Conservation (phyloP, 1,140 invertebrate genomes). For the Heliconius congener region DNA sequence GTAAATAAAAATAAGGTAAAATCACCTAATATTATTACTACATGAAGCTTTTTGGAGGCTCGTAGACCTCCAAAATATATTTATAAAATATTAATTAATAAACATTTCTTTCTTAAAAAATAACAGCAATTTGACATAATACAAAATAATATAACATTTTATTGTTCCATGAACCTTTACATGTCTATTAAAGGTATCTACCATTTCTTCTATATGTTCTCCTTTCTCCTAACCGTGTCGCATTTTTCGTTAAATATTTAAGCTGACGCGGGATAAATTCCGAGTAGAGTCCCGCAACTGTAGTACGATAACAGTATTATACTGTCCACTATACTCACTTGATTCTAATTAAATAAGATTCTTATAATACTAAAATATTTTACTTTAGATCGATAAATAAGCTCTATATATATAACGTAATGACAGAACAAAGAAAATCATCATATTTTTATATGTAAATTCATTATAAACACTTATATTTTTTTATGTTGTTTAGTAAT, state of each 20-base stretch:
- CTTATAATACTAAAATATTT: neutral
- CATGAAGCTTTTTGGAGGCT: too few species aligned
- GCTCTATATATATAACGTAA: neutral
- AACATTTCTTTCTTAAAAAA: too few species aligned
- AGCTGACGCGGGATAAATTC: conserved; percentile 11
- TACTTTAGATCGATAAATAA: neutral
- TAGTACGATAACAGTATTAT: neutral
- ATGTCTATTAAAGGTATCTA: neutral
- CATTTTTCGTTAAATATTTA: conserved; percentile 29
- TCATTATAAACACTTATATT: neutral
- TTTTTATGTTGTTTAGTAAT: neutral
- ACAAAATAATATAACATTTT: neutral
- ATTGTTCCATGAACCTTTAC: neutral
- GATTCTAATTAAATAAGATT: neutral
- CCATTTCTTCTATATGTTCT: neutral
- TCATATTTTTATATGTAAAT: neutral
- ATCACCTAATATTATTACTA: too few species aligned
- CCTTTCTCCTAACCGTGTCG: conserved; percentile 1
- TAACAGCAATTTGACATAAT: neutral
- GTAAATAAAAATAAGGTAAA: too few species aligned
- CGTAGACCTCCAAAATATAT: too few species aligned
- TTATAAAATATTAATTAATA: too few species aligned
- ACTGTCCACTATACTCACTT: neutral
- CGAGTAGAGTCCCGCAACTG: neutral
- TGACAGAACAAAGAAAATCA: neutral